These are phyloP conservation scores for Nycticorax nycticorax DNA, from an alignment of 2,113 vertebrate species.

Conservation along the genomic window DNA sequence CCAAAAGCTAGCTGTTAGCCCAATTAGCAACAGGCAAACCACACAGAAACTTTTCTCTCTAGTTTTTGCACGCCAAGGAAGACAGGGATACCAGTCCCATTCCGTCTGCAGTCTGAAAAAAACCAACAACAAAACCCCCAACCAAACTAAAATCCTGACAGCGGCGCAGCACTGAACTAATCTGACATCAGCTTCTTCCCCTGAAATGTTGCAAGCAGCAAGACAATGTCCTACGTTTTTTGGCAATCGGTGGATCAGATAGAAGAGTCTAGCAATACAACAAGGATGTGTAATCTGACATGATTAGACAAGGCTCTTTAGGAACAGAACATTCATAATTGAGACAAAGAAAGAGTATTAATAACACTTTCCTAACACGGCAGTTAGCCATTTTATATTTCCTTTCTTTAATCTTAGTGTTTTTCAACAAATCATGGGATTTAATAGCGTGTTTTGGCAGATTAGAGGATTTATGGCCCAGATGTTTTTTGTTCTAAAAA, in stretches of 20 bases:
- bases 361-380: conserved; percentile 86
- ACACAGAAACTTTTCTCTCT: background rate
- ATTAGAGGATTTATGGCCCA: conserved; percentile 98
- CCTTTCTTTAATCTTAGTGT: conserved; percentile 96
- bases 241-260: conserved; percentile 78
- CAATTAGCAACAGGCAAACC: background rate
- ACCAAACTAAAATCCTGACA: conserved; percentile 4
- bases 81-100: background rate
- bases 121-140: background rate
- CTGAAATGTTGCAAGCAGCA: conserved; percentile 69
- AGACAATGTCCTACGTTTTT: conserved; percentile 71
- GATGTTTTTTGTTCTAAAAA: conserved; percentile 99
- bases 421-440: conserved; percentile 98
- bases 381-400: conserved; percentile 93
- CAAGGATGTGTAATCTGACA: conserved; percentile 90
- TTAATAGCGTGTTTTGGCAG: conserved; percentile 94
- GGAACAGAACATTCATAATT: conserved; percentile 89
- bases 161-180: conserved; percentile 32
- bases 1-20: background rate
- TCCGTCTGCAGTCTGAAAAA: background rate
- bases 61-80: background rate
- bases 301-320: conserved; percentile 98
- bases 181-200: conserved; percentile 69
- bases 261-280: conserved; percentile 82
- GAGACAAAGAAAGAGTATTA: conserved; percentile 93